Conservation (phyloP, 2,113 vertebrate genomes). For the Phrynocephalus versicolor region DNA sequence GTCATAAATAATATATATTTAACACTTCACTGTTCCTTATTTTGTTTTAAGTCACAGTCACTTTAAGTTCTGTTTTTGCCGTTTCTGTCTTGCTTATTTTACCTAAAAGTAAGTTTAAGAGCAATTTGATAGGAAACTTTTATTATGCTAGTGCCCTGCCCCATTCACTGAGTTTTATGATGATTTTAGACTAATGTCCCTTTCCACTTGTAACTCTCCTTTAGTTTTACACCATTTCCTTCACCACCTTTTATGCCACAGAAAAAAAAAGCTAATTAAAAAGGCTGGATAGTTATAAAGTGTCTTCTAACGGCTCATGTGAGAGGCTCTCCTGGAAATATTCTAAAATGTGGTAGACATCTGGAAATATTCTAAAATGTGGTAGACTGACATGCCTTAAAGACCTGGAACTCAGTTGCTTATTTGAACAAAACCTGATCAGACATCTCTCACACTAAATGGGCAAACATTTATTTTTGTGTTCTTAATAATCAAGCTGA, state of each 20-base stretch:
- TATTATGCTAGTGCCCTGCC: neutral
- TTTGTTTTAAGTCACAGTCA: conserved; percentile 40
- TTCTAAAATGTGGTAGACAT: conserved; percentile 53
- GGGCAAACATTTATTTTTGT: conserved; percentile 31
- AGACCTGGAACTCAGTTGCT: conserved; percentile 42
- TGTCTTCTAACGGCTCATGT: neutral
- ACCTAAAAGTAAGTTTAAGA: conserved; percentile 38
- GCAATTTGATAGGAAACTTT: neutral
- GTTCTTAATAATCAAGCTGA: neutral
- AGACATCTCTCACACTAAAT: conserved; percentile 48
- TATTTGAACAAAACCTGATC: conserved; percentile 41
- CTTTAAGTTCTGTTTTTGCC: conserved; percentile 42
- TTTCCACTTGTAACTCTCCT: neutral
- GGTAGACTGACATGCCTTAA: conserved; percentile 34
- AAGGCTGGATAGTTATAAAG: neutral
- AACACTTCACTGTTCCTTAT: conserved; percentile 55
- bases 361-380: conserved; percentile 49
- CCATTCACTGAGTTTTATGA: neutral
- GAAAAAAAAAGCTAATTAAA: neutral
- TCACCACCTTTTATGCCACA: neutral
- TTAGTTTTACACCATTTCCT: neutral
- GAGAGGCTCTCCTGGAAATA: conserved; percentile 1
- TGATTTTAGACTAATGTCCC: neutral
- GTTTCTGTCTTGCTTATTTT: conserved; percentile 49
- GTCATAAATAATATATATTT: conserved; percentile 51